phyloP scores from a whole-genome alignment of 2,888 invertebrate species.

The Drosophila hamatofila region DNA sequence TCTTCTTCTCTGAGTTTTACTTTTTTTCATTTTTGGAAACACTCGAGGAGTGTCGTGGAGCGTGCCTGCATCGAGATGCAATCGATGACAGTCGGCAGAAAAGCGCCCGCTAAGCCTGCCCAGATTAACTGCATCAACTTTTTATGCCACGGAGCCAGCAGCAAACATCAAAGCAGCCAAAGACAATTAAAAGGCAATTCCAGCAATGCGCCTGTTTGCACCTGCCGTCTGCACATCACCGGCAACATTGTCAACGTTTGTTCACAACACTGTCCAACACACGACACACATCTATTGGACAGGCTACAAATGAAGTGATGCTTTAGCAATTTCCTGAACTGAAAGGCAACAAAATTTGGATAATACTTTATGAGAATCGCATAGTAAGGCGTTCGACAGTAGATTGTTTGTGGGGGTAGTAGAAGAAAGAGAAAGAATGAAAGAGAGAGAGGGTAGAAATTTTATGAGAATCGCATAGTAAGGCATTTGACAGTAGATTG shows the following conservation, averaged over 20 bases:
- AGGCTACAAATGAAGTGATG: too few species aligned
- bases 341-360: not conserved
- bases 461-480: too few species aligned
- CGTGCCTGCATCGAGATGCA: constrained; percentile 28
- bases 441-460: not conserved
- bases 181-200: constrained; percentile 70
- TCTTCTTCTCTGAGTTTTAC: not conserved
- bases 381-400: not conserved
- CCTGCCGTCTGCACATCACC: constrained; percentile 69
- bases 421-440: not conserved
- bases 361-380: not conserved
- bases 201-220: constrained; percentile 68
- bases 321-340: too few species aligned
- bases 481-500: too few species aligned
- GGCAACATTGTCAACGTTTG: constrained; percentile 53
- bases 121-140: constrained; percentile 55
- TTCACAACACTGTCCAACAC: constrained; percentile 28
- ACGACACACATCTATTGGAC: not conserved
- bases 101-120: constrained; percentile 45
- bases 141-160: constrained; percentile 24
- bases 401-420: too few species aligned
- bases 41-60: constrained; percentile 1
- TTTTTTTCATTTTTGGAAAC: constrained; percentile 16
- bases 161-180: constrained; percentile 53
- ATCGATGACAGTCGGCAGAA: constrained; percentile 36